Evolutionary conservation across 2,113 vertebrate species (phyloP).

Genomic region (Athene noctua): DNA sequence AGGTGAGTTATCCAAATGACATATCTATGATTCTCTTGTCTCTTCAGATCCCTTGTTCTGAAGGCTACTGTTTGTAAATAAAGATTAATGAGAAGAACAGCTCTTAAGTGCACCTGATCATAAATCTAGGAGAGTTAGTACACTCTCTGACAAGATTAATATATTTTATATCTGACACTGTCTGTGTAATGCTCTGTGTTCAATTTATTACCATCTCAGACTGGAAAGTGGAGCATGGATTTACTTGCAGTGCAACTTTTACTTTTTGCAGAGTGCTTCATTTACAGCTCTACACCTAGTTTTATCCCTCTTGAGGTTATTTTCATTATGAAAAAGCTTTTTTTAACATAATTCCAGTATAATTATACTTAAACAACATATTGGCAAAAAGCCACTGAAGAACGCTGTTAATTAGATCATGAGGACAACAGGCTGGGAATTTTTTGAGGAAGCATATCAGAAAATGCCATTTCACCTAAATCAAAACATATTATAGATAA

Average conservation of each 20-base stretch:
- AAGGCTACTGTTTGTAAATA: conserved; percentile 69
- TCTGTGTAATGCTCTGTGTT: background rate
- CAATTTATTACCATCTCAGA: conserved; percentile 25
- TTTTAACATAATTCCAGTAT: background rate
- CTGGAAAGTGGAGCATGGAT: background rate
- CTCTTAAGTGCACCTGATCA: conserved; percentile 51
- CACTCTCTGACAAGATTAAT: conserved; percentile 59
- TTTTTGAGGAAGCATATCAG: background rate
- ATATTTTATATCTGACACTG: conserved; percentile 50
- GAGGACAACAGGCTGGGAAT: background rate
- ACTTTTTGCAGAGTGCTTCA: background rate
- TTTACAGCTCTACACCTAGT: background rate
- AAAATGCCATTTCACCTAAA: background rate
- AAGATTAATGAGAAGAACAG: conserved; percentile 68
- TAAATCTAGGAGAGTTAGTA: conserved; percentile 67
- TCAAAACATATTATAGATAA: background rate
- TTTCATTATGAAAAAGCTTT: background rate
- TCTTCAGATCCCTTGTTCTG: conserved; percentile 25
- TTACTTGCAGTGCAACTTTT: background rate
- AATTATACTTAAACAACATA: background rate
- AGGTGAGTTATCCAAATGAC: conserved; percentile 23
- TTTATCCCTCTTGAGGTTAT: background rate
- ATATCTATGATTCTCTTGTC: conserved; percentile 6
- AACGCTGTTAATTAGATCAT: background rate
- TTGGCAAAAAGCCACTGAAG: background rate